Evolutionary conservation across 2,113 vertebrate genomes (phyloP), one percentile per base, ranked within the genome.

Genomic region (Odobenus rosmarus): DNA sequence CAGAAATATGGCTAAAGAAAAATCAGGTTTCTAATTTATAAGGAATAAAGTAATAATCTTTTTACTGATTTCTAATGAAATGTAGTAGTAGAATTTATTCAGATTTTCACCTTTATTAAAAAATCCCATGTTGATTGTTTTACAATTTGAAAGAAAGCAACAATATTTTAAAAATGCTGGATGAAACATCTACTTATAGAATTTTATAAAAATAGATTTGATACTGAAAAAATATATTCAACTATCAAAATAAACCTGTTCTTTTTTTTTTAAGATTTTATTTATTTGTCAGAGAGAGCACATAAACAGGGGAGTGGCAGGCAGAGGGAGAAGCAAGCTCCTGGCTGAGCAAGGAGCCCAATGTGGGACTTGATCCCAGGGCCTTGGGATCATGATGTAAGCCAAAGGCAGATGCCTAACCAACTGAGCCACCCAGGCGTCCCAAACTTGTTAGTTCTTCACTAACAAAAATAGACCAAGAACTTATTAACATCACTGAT

Each of bases 51-150:
- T 57, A 53, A 62, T 74, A 7, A 59, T 57, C 3, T 24, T 76
- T 82, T 49, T 28, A 62, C 13, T 79, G 16, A 93, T 67, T 93
- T 71, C 62, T 64, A 96, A 87, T 42, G 31, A 89, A 95, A 72
- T n/a, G 6, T 4, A 2, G 1, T 16, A 67, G 5, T 69, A 88
- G 13, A 31, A 53, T 39, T 36, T 42, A 81, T 16, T 87, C 82
- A 26, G 51, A 83, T 71, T 87, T 77, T 46, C 10, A 64, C 28
- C 23, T 90, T 95, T 76, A 57, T 64, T 5, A 13, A 69, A 95
- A 90, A 82, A 9, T 51, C 31, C 67, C 11, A 69, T 59, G 2
- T 28, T 51, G 15, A 51, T 7, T 51, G 15, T 39, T 83, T 74
- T 57, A 4, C 1, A 89, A 74, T 24, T 67, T 91, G 31, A 74